phyloP scores from a whole-genome alignment of 1,140 invertebrate species.

The Olivierus martensii region DNA sequence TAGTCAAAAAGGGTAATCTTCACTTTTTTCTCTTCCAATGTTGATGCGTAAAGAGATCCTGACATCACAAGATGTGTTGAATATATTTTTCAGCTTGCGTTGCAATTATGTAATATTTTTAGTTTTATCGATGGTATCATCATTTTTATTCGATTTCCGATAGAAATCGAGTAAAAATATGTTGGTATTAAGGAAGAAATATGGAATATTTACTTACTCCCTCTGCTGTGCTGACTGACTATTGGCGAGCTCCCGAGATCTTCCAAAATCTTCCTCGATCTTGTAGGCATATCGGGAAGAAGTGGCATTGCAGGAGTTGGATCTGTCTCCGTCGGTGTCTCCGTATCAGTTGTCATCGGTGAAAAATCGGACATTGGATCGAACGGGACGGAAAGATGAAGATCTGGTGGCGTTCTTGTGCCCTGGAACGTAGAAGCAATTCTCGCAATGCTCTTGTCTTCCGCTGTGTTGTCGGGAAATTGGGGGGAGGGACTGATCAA shows the following conservation, averaged over 20 bases:
- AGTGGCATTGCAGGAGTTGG: constrained; percentile 45
- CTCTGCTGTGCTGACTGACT: neutral
- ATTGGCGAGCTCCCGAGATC: constrained; percentile 42
- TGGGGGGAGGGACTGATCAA: no score
- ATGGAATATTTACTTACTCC: no score
- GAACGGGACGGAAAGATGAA: neutral
- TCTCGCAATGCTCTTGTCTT: constrained; percentile 38
- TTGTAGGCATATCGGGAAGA: constrained; percentile 44
- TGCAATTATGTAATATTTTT: no score
- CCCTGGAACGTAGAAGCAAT: constrained; percentile 36
- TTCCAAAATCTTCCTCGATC: constrained; percentile 43
- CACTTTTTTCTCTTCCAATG: no score
- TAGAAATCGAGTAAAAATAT: no score
- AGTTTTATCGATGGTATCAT: no score
- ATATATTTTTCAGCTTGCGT: no score
- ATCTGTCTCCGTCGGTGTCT: neutral
- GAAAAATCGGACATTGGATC: constrained; percentile 5
- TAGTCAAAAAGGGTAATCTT: no score
- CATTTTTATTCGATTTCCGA: no score
- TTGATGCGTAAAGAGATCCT: no score
- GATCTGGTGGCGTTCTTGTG: neutral
- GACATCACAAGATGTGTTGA: no score
- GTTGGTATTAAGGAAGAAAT: no score
- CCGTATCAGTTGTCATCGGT: neutral
- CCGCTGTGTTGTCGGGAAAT: constrained; percentile 25